Evolutionary conservation across 2,888 invertebrate genomes (phyloP), one percentile per base, ranked within the genome.

Genomic region (Aspidiotus rigidus): DNA sequence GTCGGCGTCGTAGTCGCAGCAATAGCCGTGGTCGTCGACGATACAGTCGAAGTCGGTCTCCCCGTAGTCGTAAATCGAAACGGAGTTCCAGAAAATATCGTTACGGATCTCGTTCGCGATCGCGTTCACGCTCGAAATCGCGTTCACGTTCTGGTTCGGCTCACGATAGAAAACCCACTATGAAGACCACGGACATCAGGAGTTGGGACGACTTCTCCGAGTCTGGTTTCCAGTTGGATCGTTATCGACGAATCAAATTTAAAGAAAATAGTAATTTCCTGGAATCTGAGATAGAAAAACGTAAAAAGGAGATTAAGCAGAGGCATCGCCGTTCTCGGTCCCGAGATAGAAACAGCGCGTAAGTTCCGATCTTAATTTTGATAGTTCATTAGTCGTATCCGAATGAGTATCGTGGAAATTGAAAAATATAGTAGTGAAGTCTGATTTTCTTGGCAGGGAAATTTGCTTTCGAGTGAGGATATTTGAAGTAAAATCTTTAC

Each of bases 141-240:
- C 71, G 71, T 54, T 72, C 72, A 7, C 70, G 61, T n/a, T 71
- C 72, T 39, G 17, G 40, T 59, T 66, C 66, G 44, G 54, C 28
- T 15, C 69, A 61, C 11, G 63, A 63, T 13, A 66, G 67, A 6
- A 72, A 70, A 16, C 62, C 61, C 7, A 41, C 17, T 1, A 28
- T 16, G 11, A 72, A 70, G 53, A 71, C 72, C 10, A 11, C 69
- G 15, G 72, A 72, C 13, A 64, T 72, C 11, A 69, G 70, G n/a
- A 71, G 59, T 54, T 72, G 72, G 72, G 60, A 40, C 42, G 71
- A 72, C 67, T 72, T 72, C 49, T 40, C 61, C 7, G 64, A 59
- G 13, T 64, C 69, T 39, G 72, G 72, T 53, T 70, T 71, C 61
- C 64, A 70, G 57, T 64, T 72, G 15, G 70, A 71, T 41, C 59